Evolutionary conservation across 2,888 invertebrate genomes (phyloP).

Genomic region (Drosophila pseudotalamancana): DNA sequence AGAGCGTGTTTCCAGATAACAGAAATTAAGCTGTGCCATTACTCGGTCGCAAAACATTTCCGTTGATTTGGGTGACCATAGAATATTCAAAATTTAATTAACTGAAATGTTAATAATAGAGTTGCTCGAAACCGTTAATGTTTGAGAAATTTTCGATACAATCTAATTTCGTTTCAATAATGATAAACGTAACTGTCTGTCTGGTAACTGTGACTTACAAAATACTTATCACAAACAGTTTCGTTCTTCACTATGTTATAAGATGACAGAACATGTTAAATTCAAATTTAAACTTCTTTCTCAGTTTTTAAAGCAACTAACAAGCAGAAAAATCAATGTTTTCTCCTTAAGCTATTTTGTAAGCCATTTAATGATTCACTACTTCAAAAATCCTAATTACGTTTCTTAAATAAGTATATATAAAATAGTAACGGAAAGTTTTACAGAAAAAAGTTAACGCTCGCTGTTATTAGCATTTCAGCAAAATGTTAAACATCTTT

Average conservation of each 20-base stretch:
- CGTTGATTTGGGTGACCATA: conserved; percentile 11
- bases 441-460: background rate
- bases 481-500: conserved; percentile 43
- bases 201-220: conserved; percentile 23
- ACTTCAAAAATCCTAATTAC: background rate
- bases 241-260: background rate
- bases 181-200: background rate
- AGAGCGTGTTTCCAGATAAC: conserved; percentile 43
- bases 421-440: background rate
- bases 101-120: background rate
- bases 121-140: background rate
- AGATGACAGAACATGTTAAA: conserved; percentile 26
- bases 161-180: background rate
- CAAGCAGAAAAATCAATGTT: background rate
- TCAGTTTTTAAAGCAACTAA: background rate
- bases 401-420: background rate
- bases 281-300: conserved; percentile 12
- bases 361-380: too few relatives aligned
- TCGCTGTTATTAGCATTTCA: conserved; percentile 47
- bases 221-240: background rate
- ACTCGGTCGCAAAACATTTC: too few relatives aligned
- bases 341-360: background rate
- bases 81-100: background rate
- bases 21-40: background rate
- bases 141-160: background rate